A percentile compares a stretch with the other conserved stretches of the same genome.
Evolutionary conservation across 2,888 invertebrate species (phyloP).

Genomic region (Noctua comes): DNA sequence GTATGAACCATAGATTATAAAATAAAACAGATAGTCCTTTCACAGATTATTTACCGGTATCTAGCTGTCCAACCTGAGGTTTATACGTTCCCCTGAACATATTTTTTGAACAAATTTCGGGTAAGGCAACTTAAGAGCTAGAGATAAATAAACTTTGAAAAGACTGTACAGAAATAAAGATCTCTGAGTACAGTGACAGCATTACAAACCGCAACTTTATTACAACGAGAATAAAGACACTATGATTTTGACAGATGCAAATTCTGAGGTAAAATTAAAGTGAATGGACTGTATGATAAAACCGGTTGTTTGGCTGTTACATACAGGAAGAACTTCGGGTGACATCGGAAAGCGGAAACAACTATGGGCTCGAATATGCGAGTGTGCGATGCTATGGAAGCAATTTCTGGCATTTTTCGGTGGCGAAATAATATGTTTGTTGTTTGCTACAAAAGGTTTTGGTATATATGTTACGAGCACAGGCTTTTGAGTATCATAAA

Average conservation of each 20-base stretch:
- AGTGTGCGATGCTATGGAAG: background rate
- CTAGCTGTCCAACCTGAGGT: background rate
- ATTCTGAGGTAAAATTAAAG: background rate
- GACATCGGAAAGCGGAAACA: constrained; percentile 31
- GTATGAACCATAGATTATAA: constrained; percentile 48
- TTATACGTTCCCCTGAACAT: background rate
- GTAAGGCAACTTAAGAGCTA: background rate
- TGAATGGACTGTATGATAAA: background rate
- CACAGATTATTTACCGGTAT: background rate
- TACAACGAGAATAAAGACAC: background rate
- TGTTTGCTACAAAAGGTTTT: background rate
- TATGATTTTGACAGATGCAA: background rate
- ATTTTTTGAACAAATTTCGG: background rate
- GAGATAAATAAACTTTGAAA: background rate
- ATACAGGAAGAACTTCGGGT: constrained; percentile 21
- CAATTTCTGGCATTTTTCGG: background rate
- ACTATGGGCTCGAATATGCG: constrained; percentile 18
- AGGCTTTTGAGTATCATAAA: background rate
- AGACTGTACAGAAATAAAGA: background rate
- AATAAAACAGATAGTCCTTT: constrained; percentile 22
- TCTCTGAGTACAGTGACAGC: background rate
- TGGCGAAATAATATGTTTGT: constrained; percentile 9
- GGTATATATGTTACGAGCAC: background rate
- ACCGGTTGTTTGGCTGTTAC: constrained; percentile 19
- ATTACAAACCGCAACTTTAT: background rate